Conservation (phyloP, 2,113 vertebrate genomes). For the Psittacus erithacus region DNA sequence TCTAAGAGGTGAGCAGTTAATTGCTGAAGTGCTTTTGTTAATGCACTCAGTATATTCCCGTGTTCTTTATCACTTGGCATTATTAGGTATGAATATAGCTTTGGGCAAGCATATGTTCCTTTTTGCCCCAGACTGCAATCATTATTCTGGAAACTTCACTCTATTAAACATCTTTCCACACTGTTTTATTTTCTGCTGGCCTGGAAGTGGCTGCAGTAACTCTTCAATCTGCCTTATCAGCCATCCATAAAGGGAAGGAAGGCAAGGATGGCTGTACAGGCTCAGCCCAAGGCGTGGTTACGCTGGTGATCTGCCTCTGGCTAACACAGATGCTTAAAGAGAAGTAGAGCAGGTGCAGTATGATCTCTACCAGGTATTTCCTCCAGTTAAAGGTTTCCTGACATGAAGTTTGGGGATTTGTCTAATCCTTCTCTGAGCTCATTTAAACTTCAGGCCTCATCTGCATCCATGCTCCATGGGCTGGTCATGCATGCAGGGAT, state of each 20-base stretch:
- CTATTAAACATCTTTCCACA: background rate
- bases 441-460: background rate
- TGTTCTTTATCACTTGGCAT: background rate
- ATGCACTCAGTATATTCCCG: background rate
- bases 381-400: background rate
- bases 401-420: background rate
- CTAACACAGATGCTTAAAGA: background rate
- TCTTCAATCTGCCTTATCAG: background rate
- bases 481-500: fast-evolving
- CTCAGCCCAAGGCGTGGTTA: background rate
- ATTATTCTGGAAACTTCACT: background rate
- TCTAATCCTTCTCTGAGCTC: background rate
- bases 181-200: background rate
- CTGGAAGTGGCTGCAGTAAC: background rate
- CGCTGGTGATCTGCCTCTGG: background rate
- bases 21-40: background rate
- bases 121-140: background rate
- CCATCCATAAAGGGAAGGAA: background rate
- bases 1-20: background rate
- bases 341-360: background rate
- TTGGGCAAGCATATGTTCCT: background rate
- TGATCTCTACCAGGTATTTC: background rate
- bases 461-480: fast-evolving
- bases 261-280: too few species aligned
- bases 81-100: background rate